Evolutionary conservation across 2,888 invertebrate genomes (phyloP), one percentile per base, ranked within the genome.

Genomic region (Myopa testacea): DNA sequence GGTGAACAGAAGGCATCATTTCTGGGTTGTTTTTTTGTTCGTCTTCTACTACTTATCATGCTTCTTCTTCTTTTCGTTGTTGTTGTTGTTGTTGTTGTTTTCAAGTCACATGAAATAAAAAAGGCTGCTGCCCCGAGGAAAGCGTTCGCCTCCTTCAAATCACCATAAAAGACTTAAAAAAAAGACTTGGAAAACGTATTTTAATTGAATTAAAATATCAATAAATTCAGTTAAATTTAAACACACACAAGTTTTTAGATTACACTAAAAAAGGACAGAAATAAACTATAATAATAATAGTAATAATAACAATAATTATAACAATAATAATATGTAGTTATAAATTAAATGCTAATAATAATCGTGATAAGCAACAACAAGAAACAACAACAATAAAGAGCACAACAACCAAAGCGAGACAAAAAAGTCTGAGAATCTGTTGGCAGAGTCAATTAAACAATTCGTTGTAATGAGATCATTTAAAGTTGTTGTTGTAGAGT

Each of bases 401-500:
- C 14, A 37, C 10, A 37, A 26, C 34, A 14, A 34, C 62, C 10
- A 63, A n/a, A 63, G n/a, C 12, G 34, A 34, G 1, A 5, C 7
- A 65, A 65, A 65, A 65, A 65, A 65, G 34, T 0, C 38, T 38
- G 1, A 62, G 5, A n/a, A 19, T 62, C n/a, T 8, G 34, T 26
- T 62, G 37, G 37, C 10, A 65, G 65, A 38, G 10, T 65, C 37
- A 37, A 65, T 12, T 65, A 37, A 65, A 65, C 16, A 65, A 65
- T 38, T 65, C 14, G 12, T 38, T 65, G 65, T 65, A 65, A 65
- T 65, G 38, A 38, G 38, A 65, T 38, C 65, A 65, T 65, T 38
- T 16, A 38, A n/a, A 65, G 65, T 37, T 12, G 26, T 26, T 19
- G 10, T 63, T 0, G 62, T 63, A 3, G 5, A 16, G 58, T 3